Evolutionary conservation across 2,888 invertebrate species (phyloP), one percentile per base, ranked within the genome.

Genomic region (Crematogaster levior): DNA sequence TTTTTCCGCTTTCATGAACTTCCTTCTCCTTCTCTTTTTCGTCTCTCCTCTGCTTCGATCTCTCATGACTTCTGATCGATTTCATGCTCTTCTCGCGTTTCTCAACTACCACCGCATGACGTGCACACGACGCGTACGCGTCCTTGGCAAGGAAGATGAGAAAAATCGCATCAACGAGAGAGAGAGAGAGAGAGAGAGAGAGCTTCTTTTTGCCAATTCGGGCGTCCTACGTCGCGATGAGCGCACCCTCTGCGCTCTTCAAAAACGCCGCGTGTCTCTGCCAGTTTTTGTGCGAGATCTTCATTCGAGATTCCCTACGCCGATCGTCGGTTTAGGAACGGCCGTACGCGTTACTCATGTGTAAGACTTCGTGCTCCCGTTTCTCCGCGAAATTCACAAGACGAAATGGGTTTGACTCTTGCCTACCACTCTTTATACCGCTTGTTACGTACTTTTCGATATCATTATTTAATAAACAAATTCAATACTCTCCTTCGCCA

Each of bases 201-300:
- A 58, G 68, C 66, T 34, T 56, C 79, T 88, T 84, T 85, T 84
- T 84, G 75, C 75, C 58, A 30, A 63, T 27, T 37, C 66, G 83
- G 30, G 53, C 82, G 66, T 66, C 65, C 34, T 65, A 53, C 66
- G 56, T 40, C 10, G 48, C 72, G 56, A 75, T 77, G 74, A 82
- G 58, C 81, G 48, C 65, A 53, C 61, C 40, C 79, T 68, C 51
- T 60, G 72, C 70, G 37, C 80, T 73, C 87, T 87, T 89, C 88
- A 86, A 88, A 89, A 89, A 88, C 87, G 77, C 81, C 77, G 84
- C 87, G 85, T 75, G 86, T 86, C 86, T 85, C 89, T 63, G 89
- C 89, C 82, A 87, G 89, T 89, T 89, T 89, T 89, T 89, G 79
- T 75, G 18, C 34, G n/a, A 24, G 53, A 65, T 56, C 61, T 63